Conservation (phyloP, 2,113 vertebrate genomes). For the Theristicus caerulescens region DNA sequence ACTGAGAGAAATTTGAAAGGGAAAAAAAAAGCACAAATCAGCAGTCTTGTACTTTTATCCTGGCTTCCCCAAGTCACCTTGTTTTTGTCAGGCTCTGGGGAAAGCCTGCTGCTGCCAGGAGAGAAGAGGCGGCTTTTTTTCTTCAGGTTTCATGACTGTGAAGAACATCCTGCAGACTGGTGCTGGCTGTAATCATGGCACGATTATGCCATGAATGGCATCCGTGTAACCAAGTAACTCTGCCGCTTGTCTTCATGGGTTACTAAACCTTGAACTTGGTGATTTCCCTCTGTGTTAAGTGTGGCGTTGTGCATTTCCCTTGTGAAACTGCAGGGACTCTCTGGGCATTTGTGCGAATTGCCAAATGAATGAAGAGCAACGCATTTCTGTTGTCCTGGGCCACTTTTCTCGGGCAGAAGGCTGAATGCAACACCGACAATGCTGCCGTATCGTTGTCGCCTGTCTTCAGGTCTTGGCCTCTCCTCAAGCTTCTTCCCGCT, state of each 20-base stretch:
- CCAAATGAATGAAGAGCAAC: neutral
- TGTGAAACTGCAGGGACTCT: neutral
- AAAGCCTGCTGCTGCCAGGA: neutral
- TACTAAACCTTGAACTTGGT: neutral
- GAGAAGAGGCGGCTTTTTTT: neutral
- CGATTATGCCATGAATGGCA: neutral
- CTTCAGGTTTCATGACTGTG: neutral
- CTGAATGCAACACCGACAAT: neutral
- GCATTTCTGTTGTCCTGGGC: neutral
- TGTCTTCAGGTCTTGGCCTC: neutral
- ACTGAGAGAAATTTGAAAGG: neutral
- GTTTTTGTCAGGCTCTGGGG: neutral
- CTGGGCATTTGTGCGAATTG: neutral
- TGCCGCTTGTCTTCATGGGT: neutral
- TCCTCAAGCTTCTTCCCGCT: neutral
- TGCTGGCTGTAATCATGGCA: neutral
- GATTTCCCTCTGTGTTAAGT: neutral
- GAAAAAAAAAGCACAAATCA: no score
- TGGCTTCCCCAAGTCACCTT: neutral
- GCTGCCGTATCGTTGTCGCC: neutral
- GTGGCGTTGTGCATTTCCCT: neutral
- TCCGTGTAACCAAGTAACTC: rapidly evolving
- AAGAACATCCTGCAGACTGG: neutral
- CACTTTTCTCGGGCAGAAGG: neutral
- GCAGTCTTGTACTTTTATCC: neutral